Base-by-base conservation (phyloP, 2,888 invertebrate species). In the Perizoma flavofasciatum region DNA sequence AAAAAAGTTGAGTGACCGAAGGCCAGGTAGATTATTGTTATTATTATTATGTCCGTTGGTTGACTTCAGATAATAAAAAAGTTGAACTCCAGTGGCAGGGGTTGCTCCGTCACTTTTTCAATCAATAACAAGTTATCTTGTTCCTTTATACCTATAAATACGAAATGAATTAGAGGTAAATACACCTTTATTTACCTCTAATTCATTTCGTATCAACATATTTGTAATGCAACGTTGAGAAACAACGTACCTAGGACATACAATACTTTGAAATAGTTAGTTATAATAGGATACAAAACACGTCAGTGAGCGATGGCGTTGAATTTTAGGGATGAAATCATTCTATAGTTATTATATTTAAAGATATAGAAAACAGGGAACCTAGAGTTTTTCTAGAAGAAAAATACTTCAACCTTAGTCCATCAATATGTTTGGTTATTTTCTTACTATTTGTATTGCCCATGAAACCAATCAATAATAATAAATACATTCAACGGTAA, bases 231-330 rank as follows among this genome's bases (percentile, higher is more conserved):
- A 5, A 8, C 33, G 43, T 43, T 45, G 44, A 8, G 40, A 43
- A 11, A 37, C 32, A 35, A 33, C 48, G 35, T n/a, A 6, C 6
- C 9, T 37, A 41, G 46, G n/a, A n/a, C n/a, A 49, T 39, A 33
- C 45, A 50, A 37, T 22, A 39, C 35, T 11, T 49, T 49, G 5
- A 35, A 10, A 10, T 10, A 37, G 10, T 33, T 49, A 55, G 22
- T 55, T 49, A 33, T 49, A 49, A 9, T 43, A 55, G 50, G 10
- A 22, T 47, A 47, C 54, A 40, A n/a, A n/a, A 7, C 9, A 39
- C 40, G 47, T 47, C 22, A 46, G 66, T 63, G 66, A 66, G 63
- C 56, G 56, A 63, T 59, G 56, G 61, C 44, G 49, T 39, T 39
- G 41, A 49, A 49, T 10, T 46, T 40, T 8, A 47, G 5, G 8